Conservation (phyloP, 2,797 vertebrate genomes). For the Microtus agrestis region DNA sequence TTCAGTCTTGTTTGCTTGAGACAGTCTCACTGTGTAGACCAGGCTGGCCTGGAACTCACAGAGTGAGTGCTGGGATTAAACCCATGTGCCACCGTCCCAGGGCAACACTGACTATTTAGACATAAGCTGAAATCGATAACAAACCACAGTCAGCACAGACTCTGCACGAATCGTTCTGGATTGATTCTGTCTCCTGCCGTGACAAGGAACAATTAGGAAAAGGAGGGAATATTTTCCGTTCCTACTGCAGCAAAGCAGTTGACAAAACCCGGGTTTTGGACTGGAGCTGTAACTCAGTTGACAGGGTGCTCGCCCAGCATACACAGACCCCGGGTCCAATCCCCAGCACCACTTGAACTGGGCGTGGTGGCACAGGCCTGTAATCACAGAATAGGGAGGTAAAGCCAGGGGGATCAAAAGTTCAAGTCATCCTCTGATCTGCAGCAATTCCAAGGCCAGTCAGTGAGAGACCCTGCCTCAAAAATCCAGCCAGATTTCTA, state of each 20-base stretch:
- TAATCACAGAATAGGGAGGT: no score
- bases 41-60: background rate
- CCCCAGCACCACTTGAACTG: no score
- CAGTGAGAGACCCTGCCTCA: background rate
- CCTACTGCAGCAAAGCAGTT: background rate
- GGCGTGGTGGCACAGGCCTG: no score
- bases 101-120: background rate
- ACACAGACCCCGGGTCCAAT: no score
- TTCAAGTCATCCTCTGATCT: no score
- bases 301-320: background rate
- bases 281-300: background rate
- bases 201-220: background rate
- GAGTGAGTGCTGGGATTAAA: background rate
- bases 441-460: background rate
- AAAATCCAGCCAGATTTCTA: background rate
- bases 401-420: no score
- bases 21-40: background rate
- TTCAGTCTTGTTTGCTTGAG: background rate
- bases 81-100: background rate
- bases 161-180: background rate
- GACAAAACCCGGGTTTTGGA: background rate
- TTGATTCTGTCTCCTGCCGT: background rate
- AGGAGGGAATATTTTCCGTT: background rate
- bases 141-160: background rate
- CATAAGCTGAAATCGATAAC: background rate